Evolutionary conservation across 2,113 vertebrate genomes (phyloP).

Genomic region (Phycodurus eques): DNA sequence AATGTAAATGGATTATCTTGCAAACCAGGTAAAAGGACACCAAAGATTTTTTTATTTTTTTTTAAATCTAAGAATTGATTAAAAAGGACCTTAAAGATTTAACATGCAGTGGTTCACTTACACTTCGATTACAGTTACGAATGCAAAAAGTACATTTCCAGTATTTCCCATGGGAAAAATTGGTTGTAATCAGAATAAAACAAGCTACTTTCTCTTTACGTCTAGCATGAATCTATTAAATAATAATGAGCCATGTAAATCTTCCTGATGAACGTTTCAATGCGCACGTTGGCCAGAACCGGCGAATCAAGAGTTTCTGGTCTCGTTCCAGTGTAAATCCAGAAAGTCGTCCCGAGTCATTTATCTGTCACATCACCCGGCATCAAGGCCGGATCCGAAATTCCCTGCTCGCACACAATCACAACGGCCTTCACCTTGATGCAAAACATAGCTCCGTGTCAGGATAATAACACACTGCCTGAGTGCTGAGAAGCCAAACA

Average conservation of each 20-base stretch:
- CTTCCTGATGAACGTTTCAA: constrained; percentile 11
- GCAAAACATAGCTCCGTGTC: constrained; percentile 7
- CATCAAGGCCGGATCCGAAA: constrained; percentile 4
- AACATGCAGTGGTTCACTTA: no score
- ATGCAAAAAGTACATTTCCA: no score
- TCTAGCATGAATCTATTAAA: neutral
- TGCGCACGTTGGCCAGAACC: constrained; percentile 16
- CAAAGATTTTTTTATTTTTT: no score
- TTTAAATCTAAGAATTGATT: no score
- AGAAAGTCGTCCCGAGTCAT: constrained; percentile 17
- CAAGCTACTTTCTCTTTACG: neutral
- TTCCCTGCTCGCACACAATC: neutral
- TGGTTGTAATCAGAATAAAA: neutral
- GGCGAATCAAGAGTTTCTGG: constrained; percentile 37
- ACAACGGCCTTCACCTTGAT: neutral
- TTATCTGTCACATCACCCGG: constrained; percentile 13
- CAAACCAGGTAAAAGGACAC: no score
- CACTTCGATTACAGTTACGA: no score
- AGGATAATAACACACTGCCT: constrained; percentile 3
- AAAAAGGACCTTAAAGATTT: no score
- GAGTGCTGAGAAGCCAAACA: neutral
- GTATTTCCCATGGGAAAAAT: no score
- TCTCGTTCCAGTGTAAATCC: constrained; percentile 27
- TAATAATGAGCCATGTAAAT: neutral
- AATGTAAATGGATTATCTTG: no score